phyloP scores from a whole-genome alignment of 2,797 vertebrate species.

The Malacoraja senta region DNA sequence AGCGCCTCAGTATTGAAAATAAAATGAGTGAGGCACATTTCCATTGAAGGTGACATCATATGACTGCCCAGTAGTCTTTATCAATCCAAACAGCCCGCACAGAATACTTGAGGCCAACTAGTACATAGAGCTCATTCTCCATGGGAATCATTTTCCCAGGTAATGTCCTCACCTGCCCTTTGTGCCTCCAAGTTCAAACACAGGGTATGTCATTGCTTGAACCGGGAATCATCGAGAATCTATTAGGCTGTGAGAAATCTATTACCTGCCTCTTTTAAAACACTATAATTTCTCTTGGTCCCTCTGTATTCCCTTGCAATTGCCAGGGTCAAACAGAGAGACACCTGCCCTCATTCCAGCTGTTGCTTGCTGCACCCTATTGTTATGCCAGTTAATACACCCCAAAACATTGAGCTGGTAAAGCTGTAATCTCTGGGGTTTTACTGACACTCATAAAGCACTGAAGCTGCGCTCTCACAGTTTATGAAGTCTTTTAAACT shows the following conservation, averaged over 20 bases:
- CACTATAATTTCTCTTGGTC: conserved; percentile 22
- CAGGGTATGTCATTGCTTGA: background rate
- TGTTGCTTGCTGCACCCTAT: background rate
- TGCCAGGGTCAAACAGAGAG: conserved; percentile 7
- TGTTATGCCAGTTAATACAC: conserved; percentile 27
- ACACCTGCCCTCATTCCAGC: conserved; percentile 26
- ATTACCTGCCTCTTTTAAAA: conserved; percentile 21
- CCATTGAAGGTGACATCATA: background rate
- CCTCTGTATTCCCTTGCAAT: conserved; percentile 5
- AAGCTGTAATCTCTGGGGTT: conserved; percentile 24
- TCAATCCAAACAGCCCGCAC: background rate
- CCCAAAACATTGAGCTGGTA: conserved; percentile 16
- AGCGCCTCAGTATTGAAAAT: background rate
- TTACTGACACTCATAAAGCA: conserved; percentile 28
- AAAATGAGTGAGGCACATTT: background rate
- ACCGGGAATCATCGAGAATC: background rate
- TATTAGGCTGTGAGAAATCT: conserved; percentile 20
- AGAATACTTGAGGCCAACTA: background rate
- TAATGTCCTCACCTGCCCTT: background rate
- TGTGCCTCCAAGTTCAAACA: background rate
- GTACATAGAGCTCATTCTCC: background rate
- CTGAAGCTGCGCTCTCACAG: conserved; percentile 19
- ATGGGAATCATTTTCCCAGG: background rate
- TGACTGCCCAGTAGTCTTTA: background rate
- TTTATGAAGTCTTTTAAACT: conserved; percentile 34